These are phyloP conservation scores for Halcyon badia DNA, from an alignment of 2,797 vertebrate genomes.

Conservation along the genomic window DNA sequence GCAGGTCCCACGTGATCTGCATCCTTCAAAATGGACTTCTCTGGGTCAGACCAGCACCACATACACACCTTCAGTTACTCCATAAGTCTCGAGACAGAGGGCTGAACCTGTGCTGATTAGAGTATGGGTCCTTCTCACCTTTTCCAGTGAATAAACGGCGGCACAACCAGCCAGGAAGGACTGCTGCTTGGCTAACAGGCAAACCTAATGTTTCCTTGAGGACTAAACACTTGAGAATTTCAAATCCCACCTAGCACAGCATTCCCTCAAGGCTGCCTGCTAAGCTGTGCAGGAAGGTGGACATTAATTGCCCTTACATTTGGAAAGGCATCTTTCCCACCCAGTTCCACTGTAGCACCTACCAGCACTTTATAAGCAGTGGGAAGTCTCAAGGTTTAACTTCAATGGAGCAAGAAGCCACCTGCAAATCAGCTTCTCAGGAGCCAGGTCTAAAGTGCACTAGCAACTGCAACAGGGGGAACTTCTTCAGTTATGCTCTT, in stretches of 20 bases:
- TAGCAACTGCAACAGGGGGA: background rate
- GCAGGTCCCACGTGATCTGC: constrained; percentile 70
- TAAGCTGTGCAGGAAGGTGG: background rate
- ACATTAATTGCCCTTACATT: background rate
- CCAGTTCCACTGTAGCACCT: background rate
- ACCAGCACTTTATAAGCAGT: background rate
- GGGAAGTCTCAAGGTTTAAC: background rate
- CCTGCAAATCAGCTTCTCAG: background rate
- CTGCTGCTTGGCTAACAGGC: background rate
- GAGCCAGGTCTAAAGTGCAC: background rate
- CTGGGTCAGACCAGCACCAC: background rate
- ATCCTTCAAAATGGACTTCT: background rate
- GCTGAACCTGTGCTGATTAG: background rate
- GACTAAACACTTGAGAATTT: background rate
- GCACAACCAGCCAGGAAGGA: background rate
- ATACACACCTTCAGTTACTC: background rate
- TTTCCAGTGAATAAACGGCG: background rate
- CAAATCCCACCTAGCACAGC: background rate
- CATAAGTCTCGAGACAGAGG: background rate
- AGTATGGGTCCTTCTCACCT: background rate
- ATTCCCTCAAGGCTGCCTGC: background rate
- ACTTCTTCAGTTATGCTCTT: background rate
- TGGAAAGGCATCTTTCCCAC: background rate
- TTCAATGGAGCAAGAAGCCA: background rate
- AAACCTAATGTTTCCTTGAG: background rate